Percentiles rank a stretch among this genome's conserved stretches.
Conservation (phyloP, 2,113 vertebrate genomes). For the Heterocephalus glaber region DNA sequence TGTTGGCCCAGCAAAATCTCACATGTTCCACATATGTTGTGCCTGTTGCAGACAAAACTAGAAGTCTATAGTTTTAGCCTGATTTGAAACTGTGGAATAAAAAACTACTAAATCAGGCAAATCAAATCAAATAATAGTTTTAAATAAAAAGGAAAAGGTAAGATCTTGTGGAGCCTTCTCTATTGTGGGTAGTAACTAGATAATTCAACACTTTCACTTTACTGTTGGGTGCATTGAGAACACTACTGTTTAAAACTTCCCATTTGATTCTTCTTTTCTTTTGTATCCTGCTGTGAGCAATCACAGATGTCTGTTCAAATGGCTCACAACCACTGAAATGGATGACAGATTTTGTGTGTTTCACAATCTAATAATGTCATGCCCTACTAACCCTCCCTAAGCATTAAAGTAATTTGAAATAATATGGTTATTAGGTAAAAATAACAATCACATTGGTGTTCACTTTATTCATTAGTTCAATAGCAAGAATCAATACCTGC, state of each 20-base stretch:
- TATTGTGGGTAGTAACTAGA: neutral
- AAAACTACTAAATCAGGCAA: neutral
- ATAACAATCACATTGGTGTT: neutral
- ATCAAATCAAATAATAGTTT: conserved; percentile 16
- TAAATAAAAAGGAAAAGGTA: neutral
- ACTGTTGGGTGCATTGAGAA: neutral
- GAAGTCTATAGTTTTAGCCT: conserved; percentile 34
- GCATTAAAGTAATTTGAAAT: conserved; percentile 48
- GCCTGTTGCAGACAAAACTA: conserved; percentile 30
- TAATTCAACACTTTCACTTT: neutral
- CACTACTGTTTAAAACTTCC: neutral
- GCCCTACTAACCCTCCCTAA: neutral
- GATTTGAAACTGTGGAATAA: conserved; percentile 28
- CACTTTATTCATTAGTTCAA: neutral
- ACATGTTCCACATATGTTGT: conserved; percentile 63
- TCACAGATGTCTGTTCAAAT: neutral
- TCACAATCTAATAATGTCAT: conserved; percentile 17
- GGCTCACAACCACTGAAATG: neutral
- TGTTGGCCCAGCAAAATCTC: conserved; percentile 70
- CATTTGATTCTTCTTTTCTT: neutral
- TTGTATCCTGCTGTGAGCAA: neutral
- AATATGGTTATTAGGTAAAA: conserved; percentile 5
- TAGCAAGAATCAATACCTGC: neutral
- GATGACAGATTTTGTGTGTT: conserved; percentile 6
- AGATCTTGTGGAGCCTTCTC: neutral